Evolutionary conservation across 2,797 vertebrate species (phyloP), one percentile per base, ranked within the genome.

Genomic region (Meda fulgida): DNA sequence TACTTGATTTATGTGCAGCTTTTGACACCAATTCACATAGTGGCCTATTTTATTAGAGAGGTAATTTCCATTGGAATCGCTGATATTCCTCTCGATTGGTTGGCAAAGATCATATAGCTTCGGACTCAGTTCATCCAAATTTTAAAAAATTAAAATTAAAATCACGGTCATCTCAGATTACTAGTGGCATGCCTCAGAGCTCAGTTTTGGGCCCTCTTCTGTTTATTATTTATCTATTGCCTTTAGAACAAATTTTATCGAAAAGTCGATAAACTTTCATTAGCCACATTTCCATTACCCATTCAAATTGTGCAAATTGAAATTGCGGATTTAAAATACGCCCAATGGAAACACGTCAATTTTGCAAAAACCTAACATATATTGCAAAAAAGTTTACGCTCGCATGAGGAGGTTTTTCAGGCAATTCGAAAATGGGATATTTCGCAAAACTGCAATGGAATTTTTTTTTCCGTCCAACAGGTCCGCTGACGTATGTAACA

Each of bases 71-170:
- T 21, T 29, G 26, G n/a, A 43, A 26, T 72, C 14, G 18, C 23
- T 40, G n/a, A 23, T 14, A 73, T 46, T 26, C 26, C n/a, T 10
- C 13, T 75, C 19, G 16, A 46, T 3, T 51, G 46, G 46, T 34
- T 51, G 51, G 14, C 16, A 48, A 48, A 75, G 7, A 34, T 34
- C 46, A 8, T 58, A 10, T 73, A 3, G 0, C 26, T 16, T 31
- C 4, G 7, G n/a, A 31, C 16, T 51, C 18, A 73, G 1, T 73
- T 73, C 19, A 18, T 51, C 18, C 8, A 51, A 51, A 18, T 73
- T 13, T 2, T 0, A 48, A 73, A 21, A 0, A 10, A 21, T 14
- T 0, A 0, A 43, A 18, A 69, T 34, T 0, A 34, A 34, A 36
- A 5, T n/a, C 10, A 7, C 0, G 1, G 71, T 4, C 16, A 4